These are phyloP conservation scores for Aythya fuligula DNA, from an alignment of 2,797 vertebrate species.

Conservation along the genomic window DNA sequence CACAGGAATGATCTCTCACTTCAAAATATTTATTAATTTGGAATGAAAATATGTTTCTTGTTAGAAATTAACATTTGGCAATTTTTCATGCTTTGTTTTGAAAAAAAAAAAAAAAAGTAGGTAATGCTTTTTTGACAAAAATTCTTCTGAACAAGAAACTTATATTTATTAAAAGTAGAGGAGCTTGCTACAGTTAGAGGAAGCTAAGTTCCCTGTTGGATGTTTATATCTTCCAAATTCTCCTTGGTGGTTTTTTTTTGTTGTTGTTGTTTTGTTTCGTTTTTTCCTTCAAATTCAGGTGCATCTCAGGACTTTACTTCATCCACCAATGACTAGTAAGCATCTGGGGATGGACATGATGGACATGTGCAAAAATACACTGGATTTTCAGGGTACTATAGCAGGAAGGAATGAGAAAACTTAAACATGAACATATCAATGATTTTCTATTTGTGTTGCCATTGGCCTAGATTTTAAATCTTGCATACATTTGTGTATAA, in stretches of 20 bases:
- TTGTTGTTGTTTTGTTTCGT: too few species aligned
- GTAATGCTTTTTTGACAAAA: background rate
- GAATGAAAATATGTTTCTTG: background rate
- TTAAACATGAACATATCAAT: background rate
- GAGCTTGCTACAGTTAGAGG: background rate
- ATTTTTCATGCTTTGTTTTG: background rate
- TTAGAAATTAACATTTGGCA: background rate
- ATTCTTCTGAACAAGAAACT: background rate
- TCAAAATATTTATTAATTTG: background rate
- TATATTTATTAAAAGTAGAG: background rate
- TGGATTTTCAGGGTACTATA: background rate
- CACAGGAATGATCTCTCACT: background rate
- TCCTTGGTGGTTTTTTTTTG: background rate
- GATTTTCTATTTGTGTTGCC: background rate
- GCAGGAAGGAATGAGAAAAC: background rate
- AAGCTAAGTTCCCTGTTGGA: background rate
- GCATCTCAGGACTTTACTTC: background rate
- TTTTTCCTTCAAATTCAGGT: background rate
- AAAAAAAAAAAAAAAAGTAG: background rate
- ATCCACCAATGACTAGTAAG: background rate
- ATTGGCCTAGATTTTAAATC: background rate
- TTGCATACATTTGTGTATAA: background rate
- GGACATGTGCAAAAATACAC: background rate
- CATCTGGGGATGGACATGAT: background rate
- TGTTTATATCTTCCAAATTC: background rate